Evolutionary conservation across 2,888 invertebrate species (phyloP).

Genomic region (Drosophila macrothrix): DNA sequence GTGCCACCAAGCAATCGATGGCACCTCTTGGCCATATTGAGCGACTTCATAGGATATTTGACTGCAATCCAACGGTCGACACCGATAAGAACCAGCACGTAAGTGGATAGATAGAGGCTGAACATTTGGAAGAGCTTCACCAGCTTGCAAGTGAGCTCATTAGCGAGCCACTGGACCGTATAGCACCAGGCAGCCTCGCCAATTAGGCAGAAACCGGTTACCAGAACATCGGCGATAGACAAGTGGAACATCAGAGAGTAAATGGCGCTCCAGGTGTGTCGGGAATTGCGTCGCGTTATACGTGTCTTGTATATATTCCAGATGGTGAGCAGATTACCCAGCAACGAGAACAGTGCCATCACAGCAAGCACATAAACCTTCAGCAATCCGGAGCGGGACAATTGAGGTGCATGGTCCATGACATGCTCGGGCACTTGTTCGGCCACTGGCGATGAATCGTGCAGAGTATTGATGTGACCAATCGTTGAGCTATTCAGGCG

Average conservation of each 20-base stretch:
- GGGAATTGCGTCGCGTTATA: conserved; percentile 86
- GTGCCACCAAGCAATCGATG: conserved; percentile 88
- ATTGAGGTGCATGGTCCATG: conserved; percentile 89
- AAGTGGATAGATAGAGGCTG: conserved; percentile 92
- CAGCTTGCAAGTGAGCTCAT: conserved; percentile 91
- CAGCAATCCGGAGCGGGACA: conserved; percentile 88
- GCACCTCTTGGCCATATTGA: conserved; percentile 89
- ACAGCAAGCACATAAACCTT: conserved; percentile 89
- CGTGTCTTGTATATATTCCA: conserved; percentile 90
- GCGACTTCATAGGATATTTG: conserved; percentile 91
- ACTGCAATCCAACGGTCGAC: conserved; percentile 93
- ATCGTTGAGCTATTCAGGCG: conserved; percentile 46
- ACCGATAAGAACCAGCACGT: conserved; percentile 92
- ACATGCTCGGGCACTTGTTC: conserved; percentile 67
- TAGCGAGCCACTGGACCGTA: conserved; percentile 92
- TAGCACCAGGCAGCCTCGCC: conserved; percentile 93
- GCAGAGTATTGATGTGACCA: conserved; percentile 55
- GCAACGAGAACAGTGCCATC: conserved; percentile 90
- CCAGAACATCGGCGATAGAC: conserved; percentile 93
- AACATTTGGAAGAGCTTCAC: conserved; percentile 94
- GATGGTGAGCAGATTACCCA: conserved; percentile 91
- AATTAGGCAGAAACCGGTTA: conserved; percentile 92
- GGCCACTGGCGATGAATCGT: conserved; percentile 55
- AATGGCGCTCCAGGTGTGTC: conserved; percentile 89
- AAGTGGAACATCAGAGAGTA: conserved; percentile 92